Percentiles rank a stretch among this genome's conserved stretches.
phyloP scores from a whole-genome alignment of 2,113 vertebrate species.

The Corythoichthys intestinalis region DNA sequence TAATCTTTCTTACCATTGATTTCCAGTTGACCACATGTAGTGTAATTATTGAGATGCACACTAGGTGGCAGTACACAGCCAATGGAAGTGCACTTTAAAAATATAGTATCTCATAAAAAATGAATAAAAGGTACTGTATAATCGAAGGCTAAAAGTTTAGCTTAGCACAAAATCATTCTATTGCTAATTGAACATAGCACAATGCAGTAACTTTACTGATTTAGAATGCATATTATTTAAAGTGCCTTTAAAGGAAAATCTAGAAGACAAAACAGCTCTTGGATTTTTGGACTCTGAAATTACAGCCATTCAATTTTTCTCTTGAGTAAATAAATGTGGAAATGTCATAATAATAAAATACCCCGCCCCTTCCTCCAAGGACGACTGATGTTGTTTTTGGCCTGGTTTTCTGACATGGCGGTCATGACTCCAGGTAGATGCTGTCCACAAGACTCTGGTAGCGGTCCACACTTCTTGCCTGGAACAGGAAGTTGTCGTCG shows the following conservation, averaged over 20 bases:
- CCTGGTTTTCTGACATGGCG: neutral
- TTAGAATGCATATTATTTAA: neutral
- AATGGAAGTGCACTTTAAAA: neutral
- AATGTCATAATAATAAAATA: neutral
- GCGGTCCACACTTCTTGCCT: neutral
- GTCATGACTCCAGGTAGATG: slow-evolving; percentile 6
- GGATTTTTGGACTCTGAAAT: neutral
- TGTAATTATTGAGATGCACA: neutral
- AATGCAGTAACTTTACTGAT: neutral
- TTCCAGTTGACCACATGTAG: neutral
- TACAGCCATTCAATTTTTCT: neutral
- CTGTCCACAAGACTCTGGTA: neutral
- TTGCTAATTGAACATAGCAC: neutral
- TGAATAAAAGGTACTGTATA: neutral
- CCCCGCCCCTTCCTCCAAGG: neutral
- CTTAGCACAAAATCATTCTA: neutral
- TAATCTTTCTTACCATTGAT: too few relatives aligned
- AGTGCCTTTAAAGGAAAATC: neutral
- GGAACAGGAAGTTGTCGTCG: slow-evolving; percentile 3
- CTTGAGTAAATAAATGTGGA: neutral
- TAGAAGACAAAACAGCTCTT: neutral
- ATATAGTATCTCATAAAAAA: neutral
- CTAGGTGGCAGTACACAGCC: neutral
- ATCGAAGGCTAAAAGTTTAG: neutral
- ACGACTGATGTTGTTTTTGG: neutral